Conservation (phyloP, 2,888 invertebrate genomes). For the Leuctra nigra region DNA sequence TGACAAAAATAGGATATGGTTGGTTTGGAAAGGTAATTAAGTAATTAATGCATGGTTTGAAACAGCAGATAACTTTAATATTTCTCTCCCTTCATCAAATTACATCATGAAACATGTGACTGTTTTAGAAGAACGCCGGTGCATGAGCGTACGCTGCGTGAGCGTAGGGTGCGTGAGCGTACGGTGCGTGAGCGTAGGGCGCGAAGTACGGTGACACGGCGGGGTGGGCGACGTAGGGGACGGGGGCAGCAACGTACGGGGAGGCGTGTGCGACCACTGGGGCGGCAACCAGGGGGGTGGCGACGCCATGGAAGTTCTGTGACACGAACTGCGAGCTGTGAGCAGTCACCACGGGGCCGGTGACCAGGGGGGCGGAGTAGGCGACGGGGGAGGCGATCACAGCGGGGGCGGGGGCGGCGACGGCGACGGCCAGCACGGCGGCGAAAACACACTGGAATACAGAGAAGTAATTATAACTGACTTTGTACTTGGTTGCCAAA, state of each 20-base stretch:
- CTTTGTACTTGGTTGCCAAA: no score
- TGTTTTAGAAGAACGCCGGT: no score
- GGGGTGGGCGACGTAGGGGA: conserved; percentile 12
- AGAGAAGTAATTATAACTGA: no score
- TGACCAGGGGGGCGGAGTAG: conserved; percentile 12
- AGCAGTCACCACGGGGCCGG: conserved; percentile 49
- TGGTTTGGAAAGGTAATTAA: no score
- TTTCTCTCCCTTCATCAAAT: no score
- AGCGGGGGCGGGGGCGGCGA: conserved; percentile 46
- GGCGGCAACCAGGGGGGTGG: conserved; percentile 44
- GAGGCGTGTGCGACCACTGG: conserved; percentile 39
- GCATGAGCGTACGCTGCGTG: no score
- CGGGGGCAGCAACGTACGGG: conserved; percentile 34
- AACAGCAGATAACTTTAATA: no score
- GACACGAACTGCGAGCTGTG: conserved; percentile 58
- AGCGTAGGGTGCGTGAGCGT: no score
- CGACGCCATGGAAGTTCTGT: conserved; percentile 54
- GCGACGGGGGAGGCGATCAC: conserved; percentile 37
- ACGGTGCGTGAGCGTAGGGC: background rate
- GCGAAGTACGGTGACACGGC: conserved; percentile 8
- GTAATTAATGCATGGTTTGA: no score
- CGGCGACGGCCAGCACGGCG: conserved; percentile 47
- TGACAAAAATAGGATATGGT: no score
- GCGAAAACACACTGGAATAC: conserved; percentile 45
- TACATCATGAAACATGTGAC: no score